A percentile compares a stretch with the other conserved stretches of the same genome.
phyloP scores from a whole-genome alignment of 2,113 vertebrate species.

The Corydoras maculifer region DNA sequence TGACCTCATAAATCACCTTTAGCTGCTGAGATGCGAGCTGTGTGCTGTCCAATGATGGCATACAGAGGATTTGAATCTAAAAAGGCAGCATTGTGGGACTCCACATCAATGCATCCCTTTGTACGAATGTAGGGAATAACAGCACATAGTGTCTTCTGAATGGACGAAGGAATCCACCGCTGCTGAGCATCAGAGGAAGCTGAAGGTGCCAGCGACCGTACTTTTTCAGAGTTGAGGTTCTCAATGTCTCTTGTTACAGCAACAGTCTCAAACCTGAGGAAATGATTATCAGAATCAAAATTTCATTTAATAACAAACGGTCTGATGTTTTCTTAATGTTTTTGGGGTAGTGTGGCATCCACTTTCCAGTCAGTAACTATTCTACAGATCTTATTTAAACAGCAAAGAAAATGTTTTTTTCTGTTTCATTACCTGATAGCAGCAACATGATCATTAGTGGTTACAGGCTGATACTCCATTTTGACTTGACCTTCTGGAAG shows the following conservation, averaged over 20 bases:
- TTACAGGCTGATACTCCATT: conserved; percentile 61
- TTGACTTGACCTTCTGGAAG: conserved; percentile 64
- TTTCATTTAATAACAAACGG: not conserved
- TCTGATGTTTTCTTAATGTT: too few relatives aligned
- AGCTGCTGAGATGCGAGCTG: conserved; percentile 47
- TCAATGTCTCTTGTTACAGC: conserved; percentile 69
- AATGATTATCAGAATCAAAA: conserved; percentile 2
- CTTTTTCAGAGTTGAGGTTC: conserved; percentile 56
- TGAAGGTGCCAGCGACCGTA: conserved; percentile 62
- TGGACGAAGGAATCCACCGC: conserved; percentile 7
- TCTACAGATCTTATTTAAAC: too few relatives aligned
- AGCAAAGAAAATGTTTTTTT: too few relatives aligned
- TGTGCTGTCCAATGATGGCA: conserved; percentile 59
- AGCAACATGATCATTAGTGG: conserved; percentile 58
- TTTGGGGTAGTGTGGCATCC: too few relatives aligned
- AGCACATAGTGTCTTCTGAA: conserved; percentile 52
- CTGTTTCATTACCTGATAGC: conserved; percentile 54
- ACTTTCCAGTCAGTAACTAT: too few relatives aligned
- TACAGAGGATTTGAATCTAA: conserved; percentile 52
- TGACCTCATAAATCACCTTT: conserved; percentile 56
- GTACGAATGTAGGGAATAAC: conserved; percentile 53
- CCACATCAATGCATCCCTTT: conserved; percentile 59
- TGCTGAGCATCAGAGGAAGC: conserved; percentile 11
- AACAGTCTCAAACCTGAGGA: conserved; percentile 62
- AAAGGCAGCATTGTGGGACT: conserved; percentile 57